phyloP scores from a whole-genome alignment of 2,113 vertebrate genomes.

The Sciurus niger region DNA sequence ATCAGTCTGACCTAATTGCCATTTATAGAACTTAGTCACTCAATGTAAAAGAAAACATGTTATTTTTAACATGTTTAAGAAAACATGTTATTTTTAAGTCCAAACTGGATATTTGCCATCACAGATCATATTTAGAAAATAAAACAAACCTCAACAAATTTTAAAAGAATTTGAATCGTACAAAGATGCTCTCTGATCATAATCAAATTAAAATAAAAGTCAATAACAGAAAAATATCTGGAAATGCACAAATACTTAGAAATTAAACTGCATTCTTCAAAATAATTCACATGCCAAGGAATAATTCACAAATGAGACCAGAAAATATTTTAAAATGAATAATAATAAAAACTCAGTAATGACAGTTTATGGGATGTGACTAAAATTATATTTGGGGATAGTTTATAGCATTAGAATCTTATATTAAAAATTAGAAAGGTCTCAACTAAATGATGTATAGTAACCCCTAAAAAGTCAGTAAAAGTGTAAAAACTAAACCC shows the following conservation, averaged over 20 bases:
- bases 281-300: neutral
- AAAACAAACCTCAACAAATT: slow-evolving; percentile 31
- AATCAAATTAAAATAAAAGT: slow-evolving; percentile 49
- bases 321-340: slow-evolving; percentile 6
- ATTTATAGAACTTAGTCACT: neutral
- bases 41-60: neutral
- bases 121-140: neutral
- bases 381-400: neutral
- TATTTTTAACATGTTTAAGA: neutral
- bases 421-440: neutral
- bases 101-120: neutral
- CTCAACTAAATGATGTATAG: neutral
- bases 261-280: slow-evolving; percentile 22
- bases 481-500: neutral
- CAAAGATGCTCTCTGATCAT: neutral
- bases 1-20: neutral
- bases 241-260: neutral
- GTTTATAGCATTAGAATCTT: neutral
- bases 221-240: slow-evolving; percentile 25
- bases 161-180: neutral
- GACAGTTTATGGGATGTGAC: neutral
- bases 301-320: slow-evolving; percentile 1
- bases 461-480: neutral
- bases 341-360: neutral
- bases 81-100: neutral